Base-by-base conservation (phyloP, 2,888 invertebrate genomes). In the Elysia crispata region DNA sequence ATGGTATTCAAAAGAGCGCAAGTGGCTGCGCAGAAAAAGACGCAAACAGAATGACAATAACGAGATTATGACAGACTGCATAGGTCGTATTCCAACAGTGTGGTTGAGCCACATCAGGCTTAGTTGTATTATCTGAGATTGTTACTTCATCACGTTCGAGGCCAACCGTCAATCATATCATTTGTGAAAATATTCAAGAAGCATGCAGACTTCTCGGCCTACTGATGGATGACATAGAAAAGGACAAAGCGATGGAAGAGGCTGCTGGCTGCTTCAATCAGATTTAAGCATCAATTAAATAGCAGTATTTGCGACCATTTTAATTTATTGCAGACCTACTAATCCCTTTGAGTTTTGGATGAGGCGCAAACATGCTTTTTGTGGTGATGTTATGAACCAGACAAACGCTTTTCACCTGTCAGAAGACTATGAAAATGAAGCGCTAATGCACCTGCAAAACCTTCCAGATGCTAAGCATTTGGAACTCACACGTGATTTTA, bases 61-160 rank as follows among this genome's bases (percentile, higher is more conserved):
- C 3, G 69, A 69, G 33, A 5, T 1, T 8, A 31, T 3, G 1
- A 31, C 69, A 18, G 69, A 69, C n/a, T 30, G 33, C 33, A 31
- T 41, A 31, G 69, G 69, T 31, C 69, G 69, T 15, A 69, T 69
- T 6, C 69, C 69, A 30, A 69, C 69, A 3, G 31, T 69, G 20
- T 33, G 3, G 11, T 33, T 69, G 3, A 69, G 69, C 69, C 69
- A 30, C 69, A 69, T 20, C 69, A 69, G 41, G 11, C 69, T 33
- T 31, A 69, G 33, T 23, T 69, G 3, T 69, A 69, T 23, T 69
- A 69, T 23, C 41, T 69, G 3, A 15, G 69, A 69, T 33, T 69
- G 1, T 18, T 33, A 18, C 50, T 54, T n/a, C 73, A 73, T 25
- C 73, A 54, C 28, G 50, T 11, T 5, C 1, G 8, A 20, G 54